phyloP scores from a whole-genome alignment of 2,888 invertebrate genomes.

The Xestia sexstrigata region DNA sequence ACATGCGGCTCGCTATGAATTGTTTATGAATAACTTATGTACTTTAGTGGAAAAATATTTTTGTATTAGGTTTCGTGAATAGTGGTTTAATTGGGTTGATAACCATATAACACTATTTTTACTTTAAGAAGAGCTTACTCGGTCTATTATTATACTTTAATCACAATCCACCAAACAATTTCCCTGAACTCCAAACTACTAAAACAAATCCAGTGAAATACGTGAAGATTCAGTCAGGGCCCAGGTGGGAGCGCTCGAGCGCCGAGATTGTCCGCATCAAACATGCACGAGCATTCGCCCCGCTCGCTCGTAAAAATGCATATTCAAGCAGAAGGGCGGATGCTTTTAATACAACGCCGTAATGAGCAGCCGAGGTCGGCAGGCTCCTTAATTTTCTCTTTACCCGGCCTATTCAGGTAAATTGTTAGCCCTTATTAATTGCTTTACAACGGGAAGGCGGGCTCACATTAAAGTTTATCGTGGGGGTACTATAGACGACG shows the following conservation, averaged over 20 bases:
- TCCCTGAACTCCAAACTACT: constrained; percentile 12
- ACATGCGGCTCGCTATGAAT: constrained; percentile 31
- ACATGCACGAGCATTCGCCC: constrained; percentile 84
- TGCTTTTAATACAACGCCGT: constrained; percentile 87
- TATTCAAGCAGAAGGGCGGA: constrained; percentile 86
- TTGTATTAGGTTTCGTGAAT: constrained; percentile 8
- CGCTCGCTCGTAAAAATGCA: constrained; percentile 88
- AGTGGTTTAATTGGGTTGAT: constrained; percentile 9
- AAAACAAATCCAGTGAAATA: constrained; percentile 54
- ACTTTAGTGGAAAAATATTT: constrained; percentile 30
- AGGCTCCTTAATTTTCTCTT: constrained; percentile 87
- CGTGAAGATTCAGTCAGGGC: constrained; percentile 58
- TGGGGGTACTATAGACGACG: constrained; percentile 49
- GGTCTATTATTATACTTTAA: not conserved
- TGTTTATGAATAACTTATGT: constrained; percentile 30
- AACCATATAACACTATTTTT: not conserved
- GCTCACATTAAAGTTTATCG: constrained; percentile 72
- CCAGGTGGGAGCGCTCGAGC: constrained; percentile 75
- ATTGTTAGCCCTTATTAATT: constrained; percentile 83
- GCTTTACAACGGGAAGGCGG: constrained; percentile 77
- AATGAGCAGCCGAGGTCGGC: constrained; percentile 88
- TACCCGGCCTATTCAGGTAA: constrained; percentile 83
- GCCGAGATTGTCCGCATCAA: constrained; percentile 88
- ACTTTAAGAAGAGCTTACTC: not conserved
- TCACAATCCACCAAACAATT: not conserved